Percentiles rank a stretch among this genome's conserved stretches.
phyloP scores from a whole-genome alignment of 2,888 invertebrate species.

The Tubulanus polymorphus region DNA sequence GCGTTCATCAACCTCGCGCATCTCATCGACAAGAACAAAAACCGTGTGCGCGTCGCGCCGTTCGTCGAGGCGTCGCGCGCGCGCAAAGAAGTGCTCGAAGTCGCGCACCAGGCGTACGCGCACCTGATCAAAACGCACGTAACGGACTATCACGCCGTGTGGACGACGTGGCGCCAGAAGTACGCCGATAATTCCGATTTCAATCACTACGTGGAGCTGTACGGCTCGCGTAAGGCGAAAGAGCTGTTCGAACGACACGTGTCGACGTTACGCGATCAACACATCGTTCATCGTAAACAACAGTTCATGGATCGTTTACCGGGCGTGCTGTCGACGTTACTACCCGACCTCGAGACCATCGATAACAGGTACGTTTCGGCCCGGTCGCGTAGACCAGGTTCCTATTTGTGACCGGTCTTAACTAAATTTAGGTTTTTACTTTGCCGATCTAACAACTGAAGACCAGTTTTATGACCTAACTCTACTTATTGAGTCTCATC shows the following conservation, averaged over 20 bases:
- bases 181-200: constrained; percentile 84
- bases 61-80: constrained; percentile 80
- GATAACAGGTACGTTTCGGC: constrained; percentile 59
- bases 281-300: constrained; percentile 70
- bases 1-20: constrained; percentile 83
- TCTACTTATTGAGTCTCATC: too few species aligned
- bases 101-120: constrained; percentile 85
- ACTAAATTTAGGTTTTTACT: too few species aligned
- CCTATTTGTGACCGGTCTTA: too few species aligned
- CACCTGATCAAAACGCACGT: constrained; percentile 77
- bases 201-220: constrained; percentile 77
- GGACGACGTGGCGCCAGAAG: constrained; percentile 66
- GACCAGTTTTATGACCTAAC: too few species aligned
- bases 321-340: constrained; percentile 70
- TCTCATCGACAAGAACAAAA: constrained; percentile 72
- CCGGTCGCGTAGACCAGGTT: too few species aligned
- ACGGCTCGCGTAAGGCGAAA: constrained; percentile 80
- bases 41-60: constrained; percentile 57
- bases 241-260: constrained; percentile 74
- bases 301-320: constrained; percentile 75
- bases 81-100: constrained; percentile 82
- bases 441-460: too few species aligned
- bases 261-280: constrained; percentile 76
- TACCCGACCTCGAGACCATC: constrained; percentile 70
- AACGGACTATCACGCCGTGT: constrained; percentile 72